These are phyloP conservation scores for Sebastes hopkinsi DNA, from an alignment of 2,797 vertebrate species.

Conservation along the genomic window DNA sequence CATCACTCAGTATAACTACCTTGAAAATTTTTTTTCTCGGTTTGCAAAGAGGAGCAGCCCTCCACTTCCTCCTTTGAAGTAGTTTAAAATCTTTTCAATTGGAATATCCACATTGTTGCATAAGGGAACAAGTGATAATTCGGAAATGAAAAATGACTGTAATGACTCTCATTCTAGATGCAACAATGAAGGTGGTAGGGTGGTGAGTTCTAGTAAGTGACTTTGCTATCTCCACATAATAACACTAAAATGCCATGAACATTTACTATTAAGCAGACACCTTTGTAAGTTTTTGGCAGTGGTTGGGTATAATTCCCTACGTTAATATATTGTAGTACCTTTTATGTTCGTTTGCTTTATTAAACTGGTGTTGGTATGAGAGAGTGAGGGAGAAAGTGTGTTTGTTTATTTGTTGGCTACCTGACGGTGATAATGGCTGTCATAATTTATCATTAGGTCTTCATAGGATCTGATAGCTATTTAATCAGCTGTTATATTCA, in stretches of 20 bases:
- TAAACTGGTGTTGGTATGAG: not conserved
- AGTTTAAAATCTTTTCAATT: conserved; percentile 2
- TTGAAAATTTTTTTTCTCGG: not conserved
- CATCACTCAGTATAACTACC: conserved; percentile 20
- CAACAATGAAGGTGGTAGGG: not conserved
- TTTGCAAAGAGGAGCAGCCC: conserved; percentile 13
- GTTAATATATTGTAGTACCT: too few species aligned
- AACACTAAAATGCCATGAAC: not conserved
- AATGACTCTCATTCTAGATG: not conserved
- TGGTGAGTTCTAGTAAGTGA: not conserved
- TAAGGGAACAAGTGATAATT: not conserved
- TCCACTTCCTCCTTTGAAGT: conserved; percentile 21
- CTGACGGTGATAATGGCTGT: not conserved
- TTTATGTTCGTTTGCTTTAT: not conserved
- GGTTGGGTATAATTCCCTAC: not conserved
- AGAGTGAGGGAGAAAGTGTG: not conserved
- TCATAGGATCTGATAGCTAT: not conserved
- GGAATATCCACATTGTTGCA: not conserved
- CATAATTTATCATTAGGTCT: not conserved
- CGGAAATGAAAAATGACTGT: not conserved
- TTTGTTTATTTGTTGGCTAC: not conserved
- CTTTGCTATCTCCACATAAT: not conserved
- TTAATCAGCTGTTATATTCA: not conserved
- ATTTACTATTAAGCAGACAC: not conserved
- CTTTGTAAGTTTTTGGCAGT: not conserved